Evolutionary conservation across 2,888 invertebrate genomes (phyloP).

Genomic region (Stramonita haemastoma): DNA sequence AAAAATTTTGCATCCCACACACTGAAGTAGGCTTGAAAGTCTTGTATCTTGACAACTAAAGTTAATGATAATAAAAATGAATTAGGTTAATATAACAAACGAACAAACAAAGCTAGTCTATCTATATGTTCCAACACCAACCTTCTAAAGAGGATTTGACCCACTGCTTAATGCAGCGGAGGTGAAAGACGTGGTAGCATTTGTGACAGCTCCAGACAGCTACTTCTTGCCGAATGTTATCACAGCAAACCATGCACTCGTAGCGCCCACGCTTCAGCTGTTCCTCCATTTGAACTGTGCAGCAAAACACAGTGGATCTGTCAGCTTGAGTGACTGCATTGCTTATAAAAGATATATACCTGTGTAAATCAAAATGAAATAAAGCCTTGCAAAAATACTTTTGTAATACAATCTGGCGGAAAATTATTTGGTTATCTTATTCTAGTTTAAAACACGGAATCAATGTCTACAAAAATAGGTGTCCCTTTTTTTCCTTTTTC

Average conservation of each 20-base stretch:
- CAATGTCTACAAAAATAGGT: not conserved
- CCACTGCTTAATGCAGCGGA: slow-evolving; percentile 94
- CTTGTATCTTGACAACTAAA: not conserved
- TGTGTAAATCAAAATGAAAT: not conserved
- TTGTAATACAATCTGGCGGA: not conserved
- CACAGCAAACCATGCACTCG: slow-evolving; percentile 97
- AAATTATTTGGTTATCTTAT: not conserved
- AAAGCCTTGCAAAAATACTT: not conserved
- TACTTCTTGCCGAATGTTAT: slow-evolving; percentile 87
- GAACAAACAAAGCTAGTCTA: not conserved
- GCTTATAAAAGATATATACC: not conserved
- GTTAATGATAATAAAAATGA: not conserved
- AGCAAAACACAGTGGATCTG: slow-evolving; percentile 10
- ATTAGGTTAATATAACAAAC: not conserved
- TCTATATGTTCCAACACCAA: not conserved
- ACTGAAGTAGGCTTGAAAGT: not conserved
- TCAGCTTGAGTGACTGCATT: too few species aligned
- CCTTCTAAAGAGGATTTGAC: slow-evolving; percentile 79
- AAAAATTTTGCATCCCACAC: too few species aligned
- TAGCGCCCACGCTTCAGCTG: slow-evolving; percentile 88
- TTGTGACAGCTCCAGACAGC: slow-evolving; percentile 93
- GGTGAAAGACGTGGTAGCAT: slow-evolving; percentile 95
- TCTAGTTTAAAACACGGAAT: not conserved
- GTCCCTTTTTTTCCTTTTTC: not conserved
- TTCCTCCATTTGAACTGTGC: slow-evolving; percentile 77